These are phyloP conservation scores for Nomia melanderi DNA, from an alignment of 1,140 invertebrate species.

Conservation along the genomic window DNA sequence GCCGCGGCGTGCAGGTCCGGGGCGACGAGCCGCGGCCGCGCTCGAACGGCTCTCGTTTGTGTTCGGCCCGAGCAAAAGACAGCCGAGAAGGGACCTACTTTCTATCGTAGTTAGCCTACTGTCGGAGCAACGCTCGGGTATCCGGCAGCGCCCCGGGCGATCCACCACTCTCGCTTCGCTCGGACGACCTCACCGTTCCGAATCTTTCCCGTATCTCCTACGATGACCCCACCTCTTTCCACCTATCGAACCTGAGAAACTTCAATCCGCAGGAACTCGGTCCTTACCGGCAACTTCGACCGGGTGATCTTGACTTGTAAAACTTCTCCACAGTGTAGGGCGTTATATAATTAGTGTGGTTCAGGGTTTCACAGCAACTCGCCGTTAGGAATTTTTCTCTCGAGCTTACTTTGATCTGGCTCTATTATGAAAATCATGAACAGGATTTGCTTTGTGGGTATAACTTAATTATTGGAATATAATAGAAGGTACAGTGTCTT, in stretches of 20 bases:
- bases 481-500: too few relatives aligned
- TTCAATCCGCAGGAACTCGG: background rate
- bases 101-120: slow-evolving; percentile 74
- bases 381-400: too few relatives aligned
- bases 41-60: slow-evolving; percentile 40
- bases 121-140: slow-evolving; percentile 63
- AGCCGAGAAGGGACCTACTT: slow-evolving; percentile 74
- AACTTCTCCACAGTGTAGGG: too few relatives aligned
- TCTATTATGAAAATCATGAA: too few relatives aligned
- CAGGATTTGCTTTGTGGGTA: too few relatives aligned
- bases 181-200: slow-evolving; percentile 27
- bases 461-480: too few relatives aligned
- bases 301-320: too few relatives aligned
- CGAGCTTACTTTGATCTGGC: too few relatives aligned
- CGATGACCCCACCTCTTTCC: background rate
- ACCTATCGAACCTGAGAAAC: background rate
- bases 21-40: background rate
- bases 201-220: slow-evolving; percentile 2
- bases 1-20: background rate
- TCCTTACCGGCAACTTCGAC: too few relatives aligned
- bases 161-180: slow-evolving; percentile 70
- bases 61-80: slow-evolving; percentile 50
- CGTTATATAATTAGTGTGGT: too few relatives aligned
- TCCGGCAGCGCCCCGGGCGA: slow-evolving; percentile 73
- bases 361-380: too few relatives aligned